These are phyloP conservation scores for Amphiura filiformis DNA, from an alignment of 35 echinoderm and acorn worm species.

Conservation along the genomic window DNA sequence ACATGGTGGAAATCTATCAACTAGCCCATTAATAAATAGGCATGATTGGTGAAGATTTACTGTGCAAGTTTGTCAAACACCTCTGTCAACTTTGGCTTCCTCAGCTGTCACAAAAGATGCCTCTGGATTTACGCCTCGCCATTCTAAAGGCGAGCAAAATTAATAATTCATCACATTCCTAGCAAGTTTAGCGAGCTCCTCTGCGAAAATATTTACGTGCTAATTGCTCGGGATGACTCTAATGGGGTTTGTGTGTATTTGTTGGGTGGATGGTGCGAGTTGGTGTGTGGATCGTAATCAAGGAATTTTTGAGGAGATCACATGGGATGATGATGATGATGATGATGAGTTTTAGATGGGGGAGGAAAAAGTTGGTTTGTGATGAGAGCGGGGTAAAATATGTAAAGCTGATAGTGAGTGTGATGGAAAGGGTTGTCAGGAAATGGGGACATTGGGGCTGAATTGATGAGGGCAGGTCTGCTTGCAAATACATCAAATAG, in stretches of 20 bases:
- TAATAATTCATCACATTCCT: background rate
- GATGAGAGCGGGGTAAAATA: too few relatives aligned
- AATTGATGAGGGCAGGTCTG: background rate
- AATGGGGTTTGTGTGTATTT: background rate
- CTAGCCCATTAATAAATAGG: background rate
- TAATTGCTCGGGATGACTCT: background rate
- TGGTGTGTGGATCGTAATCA: too few relatives aligned
- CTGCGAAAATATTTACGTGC: background rate
- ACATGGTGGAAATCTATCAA: background rate
- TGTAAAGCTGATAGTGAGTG: background rate
- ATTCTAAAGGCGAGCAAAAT: background rate
- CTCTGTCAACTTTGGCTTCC: background rate
- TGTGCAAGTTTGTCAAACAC: constrained; percentile 9
- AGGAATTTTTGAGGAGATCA: background rate
- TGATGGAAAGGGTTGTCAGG: background rate
- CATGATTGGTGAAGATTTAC: constrained; percentile 11
- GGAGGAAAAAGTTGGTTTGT: too few relatives aligned
- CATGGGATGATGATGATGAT: background rate
- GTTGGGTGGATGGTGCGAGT: background rate
- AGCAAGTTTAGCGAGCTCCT: background rate
- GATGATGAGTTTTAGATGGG: background rate
- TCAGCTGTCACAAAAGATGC: background rate
- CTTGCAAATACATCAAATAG: too few relatives aligned
- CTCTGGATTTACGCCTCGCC: background rate
- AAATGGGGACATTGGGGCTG: background rate